Conservation (phyloP, 2,888 invertebrate species). For the Conops quadrifasciatus region DNA sequence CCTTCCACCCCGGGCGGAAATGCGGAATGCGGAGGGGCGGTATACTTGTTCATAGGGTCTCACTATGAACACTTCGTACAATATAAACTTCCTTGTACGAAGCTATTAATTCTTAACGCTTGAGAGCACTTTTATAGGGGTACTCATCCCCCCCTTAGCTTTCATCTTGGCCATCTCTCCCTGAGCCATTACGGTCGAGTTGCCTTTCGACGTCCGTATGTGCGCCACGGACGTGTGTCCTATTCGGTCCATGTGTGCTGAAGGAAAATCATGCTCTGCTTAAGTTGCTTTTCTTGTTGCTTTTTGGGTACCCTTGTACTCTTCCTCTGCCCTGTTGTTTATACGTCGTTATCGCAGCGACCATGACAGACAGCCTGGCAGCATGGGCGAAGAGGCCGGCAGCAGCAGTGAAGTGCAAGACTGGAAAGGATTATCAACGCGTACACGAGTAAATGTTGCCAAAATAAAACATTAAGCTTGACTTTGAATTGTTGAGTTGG, state of each 20-base stretch:
- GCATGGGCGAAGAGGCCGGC: too few species aligned
- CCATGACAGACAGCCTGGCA: too few species aligned
- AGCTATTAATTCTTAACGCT: slow-evolving; percentile 56
- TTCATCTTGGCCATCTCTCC: slow-evolving; percentile 24
- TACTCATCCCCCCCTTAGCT: slow-evolving; percentile 33
- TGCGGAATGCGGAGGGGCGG: too few species aligned
- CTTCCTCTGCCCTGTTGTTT: neutral
- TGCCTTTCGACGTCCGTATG: neutral
- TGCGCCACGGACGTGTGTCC: neutral
- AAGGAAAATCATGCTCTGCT: neutral
- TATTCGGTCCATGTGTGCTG: slow-evolving; percentile 11
- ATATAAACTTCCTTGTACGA: slow-evolving; percentile 50
- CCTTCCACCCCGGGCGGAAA: too few species aligned
- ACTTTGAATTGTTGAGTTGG: slow-evolving; percentile 42
- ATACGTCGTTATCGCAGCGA: too few species aligned
- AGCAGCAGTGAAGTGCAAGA: slow-evolving; percentile 1
- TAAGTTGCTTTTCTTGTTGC: neutral
- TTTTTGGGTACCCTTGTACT: neutral
- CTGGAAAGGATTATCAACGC: slow-evolving; percentile 39
- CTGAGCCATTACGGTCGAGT: neutral
- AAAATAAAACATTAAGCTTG: slow-evolving; percentile 41
- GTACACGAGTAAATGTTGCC: slow-evolving; percentile 33
- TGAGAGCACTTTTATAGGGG: slow-evolving; percentile 51
- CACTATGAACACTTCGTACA: too few species aligned
- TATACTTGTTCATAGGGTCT: too few species aligned